phyloP scores from a whole-genome alignment of 2,888 invertebrate species.

The Eudemis profundana region DNA sequence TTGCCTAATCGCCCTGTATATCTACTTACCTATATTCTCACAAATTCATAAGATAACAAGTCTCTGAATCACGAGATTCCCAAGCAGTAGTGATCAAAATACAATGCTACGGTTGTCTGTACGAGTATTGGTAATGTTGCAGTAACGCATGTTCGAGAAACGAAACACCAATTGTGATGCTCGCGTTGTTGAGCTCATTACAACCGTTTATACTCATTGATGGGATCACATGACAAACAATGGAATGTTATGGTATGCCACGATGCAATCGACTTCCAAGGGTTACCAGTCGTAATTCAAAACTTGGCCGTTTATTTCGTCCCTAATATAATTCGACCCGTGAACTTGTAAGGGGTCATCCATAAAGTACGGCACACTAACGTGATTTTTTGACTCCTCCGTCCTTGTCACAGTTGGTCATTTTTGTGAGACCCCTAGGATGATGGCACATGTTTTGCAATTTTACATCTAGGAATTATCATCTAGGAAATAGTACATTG shows the following conservation, averaged over 20 bases:
- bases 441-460: too few species aligned
- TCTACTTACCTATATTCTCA: background rate
- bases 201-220: constrained; percentile 54
- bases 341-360: too few species aligned
- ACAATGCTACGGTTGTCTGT: constrained; percentile 47
- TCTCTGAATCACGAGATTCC: constrained; percentile 12
- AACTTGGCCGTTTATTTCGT: too few species aligned
- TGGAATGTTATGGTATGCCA: constrained; percentile 20
- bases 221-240: constrained; percentile 52
- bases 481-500: too few species aligned
- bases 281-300: too few species aligned
- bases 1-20: too few species aligned
- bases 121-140: constrained; percentile 45
- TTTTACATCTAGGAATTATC: too few species aligned
- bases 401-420: too few species aligned
- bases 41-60: constrained; percentile 4
- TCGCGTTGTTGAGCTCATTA: constrained; percentile 76
- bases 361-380: too few species aligned
- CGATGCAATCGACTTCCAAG: constrained; percentile 4
- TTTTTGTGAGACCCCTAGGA: too few species aligned
- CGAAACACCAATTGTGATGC: constrained; percentile 58
- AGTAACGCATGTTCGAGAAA: constrained; percentile 59
- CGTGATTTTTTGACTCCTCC: too few species aligned
- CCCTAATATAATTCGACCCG: too few species aligned
- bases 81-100: constrained; percentile 37